These are phyloP conservation scores for Heliconius himera DNA, from an alignment of 1,140 invertebrate genomes.

Conservation along the genomic window DNA sequence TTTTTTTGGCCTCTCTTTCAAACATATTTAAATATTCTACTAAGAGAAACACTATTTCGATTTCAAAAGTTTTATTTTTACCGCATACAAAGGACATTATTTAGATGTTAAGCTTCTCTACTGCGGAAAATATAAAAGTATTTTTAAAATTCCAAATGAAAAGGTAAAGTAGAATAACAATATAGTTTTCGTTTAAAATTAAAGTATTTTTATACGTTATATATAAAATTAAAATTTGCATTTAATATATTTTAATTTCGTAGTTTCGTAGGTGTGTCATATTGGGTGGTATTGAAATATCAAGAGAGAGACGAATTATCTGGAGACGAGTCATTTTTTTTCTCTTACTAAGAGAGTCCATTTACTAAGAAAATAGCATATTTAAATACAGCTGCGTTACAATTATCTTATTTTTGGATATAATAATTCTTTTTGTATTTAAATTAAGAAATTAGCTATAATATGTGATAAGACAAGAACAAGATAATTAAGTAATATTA, in stretches of 20 bases:
- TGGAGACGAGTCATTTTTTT: too few relatives aligned
- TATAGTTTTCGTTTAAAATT: conserved; percentile 10
- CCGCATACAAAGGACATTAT: conserved; percentile 28
- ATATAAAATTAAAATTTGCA: not conserved
- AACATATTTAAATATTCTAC: conserved; percentile 4
- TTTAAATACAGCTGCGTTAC: too few relatives aligned
- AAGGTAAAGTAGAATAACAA: conserved; percentile 23
- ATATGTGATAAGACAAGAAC: too few relatives aligned
- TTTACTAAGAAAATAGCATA: too few relatives aligned
- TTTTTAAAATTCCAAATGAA: conserved; percentile 31
- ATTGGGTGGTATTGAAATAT: not conserved
- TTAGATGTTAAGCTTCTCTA: conserved; percentile 29
- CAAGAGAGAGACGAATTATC: not conserved
- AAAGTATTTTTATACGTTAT: not conserved
- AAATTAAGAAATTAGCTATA: too few relatives aligned
- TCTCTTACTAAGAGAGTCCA: too few relatives aligned
- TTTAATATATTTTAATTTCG: not conserved
- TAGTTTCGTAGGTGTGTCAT: not conserved
- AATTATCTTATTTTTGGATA: too few relatives aligned
- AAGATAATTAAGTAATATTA: too few relatives aligned
- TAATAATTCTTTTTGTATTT: too few relatives aligned
- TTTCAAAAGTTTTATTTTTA: conserved; percentile 25
- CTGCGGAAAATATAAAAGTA: conserved; percentile 30
- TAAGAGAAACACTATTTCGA: conserved; percentile 14
- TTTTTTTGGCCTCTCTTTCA: not conserved